phyloP scores from a whole-genome alignment of 2,113 vertebrate genomes.

The Danionella cerebrum region DNA sequence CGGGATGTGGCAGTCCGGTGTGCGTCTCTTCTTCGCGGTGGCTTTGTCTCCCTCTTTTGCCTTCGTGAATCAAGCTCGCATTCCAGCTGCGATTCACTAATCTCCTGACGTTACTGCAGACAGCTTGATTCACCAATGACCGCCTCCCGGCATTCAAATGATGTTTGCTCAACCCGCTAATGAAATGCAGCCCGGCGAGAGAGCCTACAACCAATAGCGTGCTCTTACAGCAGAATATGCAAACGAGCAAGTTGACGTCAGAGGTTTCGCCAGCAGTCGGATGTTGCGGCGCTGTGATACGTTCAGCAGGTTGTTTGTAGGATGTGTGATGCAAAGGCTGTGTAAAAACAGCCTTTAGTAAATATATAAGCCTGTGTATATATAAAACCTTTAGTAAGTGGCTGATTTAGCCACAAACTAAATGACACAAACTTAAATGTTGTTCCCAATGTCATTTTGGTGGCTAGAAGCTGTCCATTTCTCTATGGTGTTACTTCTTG shows the following conservation, averaged over 20 bases:
- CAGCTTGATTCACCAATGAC: constrained; percentile 42
- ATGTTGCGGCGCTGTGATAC: constrained; percentile 10
- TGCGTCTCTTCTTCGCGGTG: constrained; percentile 6
- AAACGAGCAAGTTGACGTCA: constrained; percentile 33
- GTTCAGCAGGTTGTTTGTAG: constrained; percentile 6
- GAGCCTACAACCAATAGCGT: constrained; percentile 34
- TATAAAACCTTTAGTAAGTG: too few species aligned
- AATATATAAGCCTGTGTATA: too few species aligned
- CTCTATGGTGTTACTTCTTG: too few species aligned
- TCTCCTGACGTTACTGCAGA: constrained; percentile 40
- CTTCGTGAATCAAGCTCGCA: constrained; percentile 44
- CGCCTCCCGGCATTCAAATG: constrained; percentile 30
- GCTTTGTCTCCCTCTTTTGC: constrained; percentile 30
- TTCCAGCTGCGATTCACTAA: constrained; percentile 43
- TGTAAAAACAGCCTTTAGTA: too few species aligned
- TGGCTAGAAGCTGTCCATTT: too few species aligned
- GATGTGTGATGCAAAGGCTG: neutral
- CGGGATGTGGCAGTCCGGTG: constrained; percentile 32
- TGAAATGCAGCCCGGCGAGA: constrained; percentile 32
- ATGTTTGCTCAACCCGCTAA: constrained; percentile 39
- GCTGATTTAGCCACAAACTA: too few species aligned
- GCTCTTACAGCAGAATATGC: neutral
- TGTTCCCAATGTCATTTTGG: too few species aligned
- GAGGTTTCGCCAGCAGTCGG: constrained; percentile 28
- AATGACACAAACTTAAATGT: too few species aligned